phyloP scores from a whole-genome alignment of 30 jellyfish, hydroid and myxozoan genomes.

The Chrysaora quinquecirrha region DNA sequence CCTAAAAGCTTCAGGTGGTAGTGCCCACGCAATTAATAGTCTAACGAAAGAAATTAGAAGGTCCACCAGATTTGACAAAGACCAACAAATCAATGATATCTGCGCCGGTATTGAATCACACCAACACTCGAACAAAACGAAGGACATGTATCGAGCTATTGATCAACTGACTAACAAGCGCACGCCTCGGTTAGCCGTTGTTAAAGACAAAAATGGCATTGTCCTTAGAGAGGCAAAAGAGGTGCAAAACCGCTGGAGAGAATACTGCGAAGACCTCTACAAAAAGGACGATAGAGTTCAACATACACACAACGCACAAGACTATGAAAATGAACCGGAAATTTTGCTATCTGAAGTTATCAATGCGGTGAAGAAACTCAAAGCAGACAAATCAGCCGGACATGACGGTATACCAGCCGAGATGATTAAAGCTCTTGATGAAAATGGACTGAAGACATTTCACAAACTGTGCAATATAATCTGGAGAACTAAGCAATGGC shows the following conservation, averaged over 20 bases:
- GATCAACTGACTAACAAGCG: background rate
- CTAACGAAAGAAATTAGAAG: background rate
- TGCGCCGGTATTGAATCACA: background rate
- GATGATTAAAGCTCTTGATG: conserved; percentile 19
- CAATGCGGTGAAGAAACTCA: conserved; percentile 1
- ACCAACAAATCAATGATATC: background rate
- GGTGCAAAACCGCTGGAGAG: background rate
- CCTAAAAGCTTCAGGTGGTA: background rate
- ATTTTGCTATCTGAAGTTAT: conserved; percentile 2
- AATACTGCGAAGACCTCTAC: background rate
- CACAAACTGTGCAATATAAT: background rate
- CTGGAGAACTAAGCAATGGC: conserved; percentile 35
- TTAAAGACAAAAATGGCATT: background rate
- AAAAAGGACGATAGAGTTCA: background rate
- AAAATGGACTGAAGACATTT: background rate
- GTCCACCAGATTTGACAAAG: background rate
- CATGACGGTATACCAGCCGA: conserved; percentile 36
- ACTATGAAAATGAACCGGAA: conserved; percentile 7
- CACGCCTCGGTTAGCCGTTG: background rate
- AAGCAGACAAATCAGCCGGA: conserved; percentile 27
- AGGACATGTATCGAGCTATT: background rate
- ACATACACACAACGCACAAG: background rate
- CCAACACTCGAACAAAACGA: background rate
- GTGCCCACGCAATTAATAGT: background rate
- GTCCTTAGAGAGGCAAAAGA: background rate